Evolutionary conservation across 2,888 invertebrate species (phyloP).

Genomic region (Drosophila atripex): DNA sequence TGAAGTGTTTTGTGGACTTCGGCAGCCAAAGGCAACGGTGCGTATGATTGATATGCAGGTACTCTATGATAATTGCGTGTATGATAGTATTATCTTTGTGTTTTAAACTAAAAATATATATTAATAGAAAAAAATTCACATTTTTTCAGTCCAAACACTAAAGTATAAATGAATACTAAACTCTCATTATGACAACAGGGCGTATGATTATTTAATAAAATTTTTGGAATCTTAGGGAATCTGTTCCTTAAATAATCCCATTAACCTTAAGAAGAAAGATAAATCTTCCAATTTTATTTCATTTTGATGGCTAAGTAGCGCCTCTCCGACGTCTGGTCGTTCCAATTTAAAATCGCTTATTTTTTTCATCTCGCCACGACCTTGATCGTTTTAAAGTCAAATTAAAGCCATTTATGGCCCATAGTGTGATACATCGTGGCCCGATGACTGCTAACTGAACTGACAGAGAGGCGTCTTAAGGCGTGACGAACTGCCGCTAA

Average conservation of each 20-base stretch:
- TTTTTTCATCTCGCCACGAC: constrained; percentile 55
- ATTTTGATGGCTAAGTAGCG: constrained; percentile 25
- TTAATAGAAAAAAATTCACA: no score
- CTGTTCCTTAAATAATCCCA: neutral
- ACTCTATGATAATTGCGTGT: neutral
- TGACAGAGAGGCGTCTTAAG: constrained; percentile 65
- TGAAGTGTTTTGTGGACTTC: neutral
- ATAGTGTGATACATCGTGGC: constrained; percentile 50
- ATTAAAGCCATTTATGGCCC: constrained; percentile 69
- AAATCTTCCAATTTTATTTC: constrained; percentile 20
- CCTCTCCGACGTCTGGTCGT: constrained; percentile 44
- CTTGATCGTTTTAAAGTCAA: constrained; percentile 67
- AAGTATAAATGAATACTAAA: neutral
- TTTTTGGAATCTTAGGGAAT: neutral
- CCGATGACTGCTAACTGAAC: constrained; percentile 54
- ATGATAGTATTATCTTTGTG: no score
- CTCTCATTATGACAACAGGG: neutral
- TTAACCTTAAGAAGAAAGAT: constrained; percentile 14
- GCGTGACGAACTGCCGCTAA: constrained; percentile 71
- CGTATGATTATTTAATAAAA: neutral
- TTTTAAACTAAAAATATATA: neutral
- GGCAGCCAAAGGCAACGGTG: constrained; percentile 6
- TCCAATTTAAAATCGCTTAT: constrained; percentile 61
- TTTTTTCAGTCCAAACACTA: no score
- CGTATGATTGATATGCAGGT: constrained; percentile 21